Evolutionary conservation across 2,888 invertebrate genomes (phyloP).

Genomic region (Octodonta nipae): DNA sequence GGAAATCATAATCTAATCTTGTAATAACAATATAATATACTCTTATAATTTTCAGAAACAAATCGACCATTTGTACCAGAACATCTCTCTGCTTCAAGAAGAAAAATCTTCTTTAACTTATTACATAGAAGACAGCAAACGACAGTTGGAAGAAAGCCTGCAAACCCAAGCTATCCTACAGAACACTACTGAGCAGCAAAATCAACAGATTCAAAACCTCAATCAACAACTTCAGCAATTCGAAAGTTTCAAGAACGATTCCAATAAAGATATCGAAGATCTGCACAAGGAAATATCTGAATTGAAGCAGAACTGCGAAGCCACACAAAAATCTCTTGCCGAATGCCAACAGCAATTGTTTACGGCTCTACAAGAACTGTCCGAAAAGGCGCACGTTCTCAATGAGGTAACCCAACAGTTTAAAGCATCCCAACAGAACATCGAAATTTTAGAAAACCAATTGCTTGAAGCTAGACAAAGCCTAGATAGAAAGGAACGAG

Average conservation of each 20-base stretch:
- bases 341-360: conserved; percentile 15
- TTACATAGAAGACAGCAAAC: too few relatives aligned
- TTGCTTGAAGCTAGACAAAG: conserved; percentile 10
- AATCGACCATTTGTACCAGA: too few relatives aligned
- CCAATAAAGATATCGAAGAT: conserved; percentile 20
- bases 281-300: conserved; percentile 18
- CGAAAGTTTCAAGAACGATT: conserved; percentile 16
- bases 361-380: conserved; percentile 12
- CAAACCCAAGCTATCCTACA: too few relatives aligned
- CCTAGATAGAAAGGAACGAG: conserved; percentile 13
- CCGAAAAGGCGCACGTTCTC: conserved; percentile 13
- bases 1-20: too few relatives aligned
- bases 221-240: conserved; percentile 16
- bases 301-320: conserved; percentile 12
- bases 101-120: too few relatives aligned
- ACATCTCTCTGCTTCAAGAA: too few relatives aligned
- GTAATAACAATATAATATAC: too few relatives aligned
- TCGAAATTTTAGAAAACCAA: conserved; percentile 15
- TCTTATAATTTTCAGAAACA: too few relatives aligned
- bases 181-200: too few relatives aligned
- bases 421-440: conserved; percentile 13
- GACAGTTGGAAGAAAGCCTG: too few relatives aligned
- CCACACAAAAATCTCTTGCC: conserved; percentile 12
- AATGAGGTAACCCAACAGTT: conserved; percentile 14
- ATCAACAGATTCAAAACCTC: too few relatives aligned